Percentiles rank a stretch among this genome's conserved stretches.
These are phyloP conservation scores for Clamator glandarius DNA, from an alignment of 2,797 vertebrate genomes.

Conservation along the genomic window DNA sequence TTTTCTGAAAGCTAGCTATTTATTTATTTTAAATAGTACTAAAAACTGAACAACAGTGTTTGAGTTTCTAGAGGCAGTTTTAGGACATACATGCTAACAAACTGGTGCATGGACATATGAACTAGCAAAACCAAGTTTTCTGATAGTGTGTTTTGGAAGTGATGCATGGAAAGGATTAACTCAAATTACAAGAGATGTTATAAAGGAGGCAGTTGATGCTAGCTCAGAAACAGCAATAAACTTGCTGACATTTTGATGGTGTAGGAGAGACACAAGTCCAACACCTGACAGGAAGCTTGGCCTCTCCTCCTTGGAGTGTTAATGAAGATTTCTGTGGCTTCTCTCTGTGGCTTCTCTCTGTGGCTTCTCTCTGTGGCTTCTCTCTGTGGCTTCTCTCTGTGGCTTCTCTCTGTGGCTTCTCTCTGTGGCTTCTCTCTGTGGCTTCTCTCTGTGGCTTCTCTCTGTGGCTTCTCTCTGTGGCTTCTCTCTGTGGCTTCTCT, in stretches of 20 bases:
- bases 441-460: background rate
- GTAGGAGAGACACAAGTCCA: fast-evolving
- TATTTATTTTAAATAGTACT: background rate
- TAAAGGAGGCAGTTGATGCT: background rate
- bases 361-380: background rate
- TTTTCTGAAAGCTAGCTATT: background rate
- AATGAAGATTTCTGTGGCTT: background rate
- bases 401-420: background rate
- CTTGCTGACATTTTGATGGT: background rate
- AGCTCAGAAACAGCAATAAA: background rate
- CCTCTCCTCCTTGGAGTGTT: background rate
- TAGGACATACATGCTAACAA: background rate
- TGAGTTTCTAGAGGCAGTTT: background rate
- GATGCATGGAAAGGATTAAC: background rate
- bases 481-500: background rate
- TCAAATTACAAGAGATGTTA: background rate
- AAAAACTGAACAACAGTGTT: background rate
- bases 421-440: background rate
- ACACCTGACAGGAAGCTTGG: background rate
- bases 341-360: background rate
- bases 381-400: background rate
- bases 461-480: background rate
- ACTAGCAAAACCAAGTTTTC: background rate
- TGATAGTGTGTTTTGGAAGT: background rate
- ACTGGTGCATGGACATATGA: background rate